Evolutionary conservation across 2,113 vertebrate species (phyloP).

Genomic region (Dicentrarchus labrax): DNA sequence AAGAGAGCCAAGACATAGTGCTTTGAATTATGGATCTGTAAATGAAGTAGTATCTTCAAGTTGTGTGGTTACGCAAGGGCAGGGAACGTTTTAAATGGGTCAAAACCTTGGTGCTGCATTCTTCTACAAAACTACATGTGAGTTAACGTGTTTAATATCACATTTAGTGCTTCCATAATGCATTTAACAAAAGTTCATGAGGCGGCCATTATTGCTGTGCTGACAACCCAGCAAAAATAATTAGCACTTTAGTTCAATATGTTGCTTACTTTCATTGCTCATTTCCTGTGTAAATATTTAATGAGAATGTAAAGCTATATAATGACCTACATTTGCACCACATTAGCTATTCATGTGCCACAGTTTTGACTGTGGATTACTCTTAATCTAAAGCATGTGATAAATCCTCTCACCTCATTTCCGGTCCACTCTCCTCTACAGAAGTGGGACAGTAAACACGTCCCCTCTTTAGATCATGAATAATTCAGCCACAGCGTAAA

Average conservation of each 20-base stretch:
- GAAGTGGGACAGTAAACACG: conserved; percentile 30
- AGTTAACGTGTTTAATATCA: background rate
- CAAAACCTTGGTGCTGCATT: background rate
- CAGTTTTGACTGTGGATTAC: background rate
- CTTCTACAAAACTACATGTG: background rate
- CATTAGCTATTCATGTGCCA: background rate
- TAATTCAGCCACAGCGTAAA: conserved; percentile 55
- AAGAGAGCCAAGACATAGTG: background rate
- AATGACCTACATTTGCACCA: background rate
- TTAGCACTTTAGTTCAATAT: background rate
- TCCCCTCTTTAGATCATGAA: conserved; percentile 32
- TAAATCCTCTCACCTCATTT: conserved; percentile 7
- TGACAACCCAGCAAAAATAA: background rate
- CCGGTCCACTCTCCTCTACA: background rate
- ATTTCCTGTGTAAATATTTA: conserved; percentile 16
- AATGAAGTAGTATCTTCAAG: background rate
- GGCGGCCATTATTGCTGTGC: background rate
- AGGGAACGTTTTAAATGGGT: background rate
- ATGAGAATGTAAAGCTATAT: conserved; percentile 12
- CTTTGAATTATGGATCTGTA: too few species aligned
- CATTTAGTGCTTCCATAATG: background rate
- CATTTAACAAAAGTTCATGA: background rate
- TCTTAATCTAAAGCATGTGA: background rate
- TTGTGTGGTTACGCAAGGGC: background rate
- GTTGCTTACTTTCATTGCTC: background rate